Evolutionary conservation across 2,888 invertebrate species (phyloP), one percentile per base, ranked within the genome.

Genomic region (Caenorhabditis auriculariae): DNA sequence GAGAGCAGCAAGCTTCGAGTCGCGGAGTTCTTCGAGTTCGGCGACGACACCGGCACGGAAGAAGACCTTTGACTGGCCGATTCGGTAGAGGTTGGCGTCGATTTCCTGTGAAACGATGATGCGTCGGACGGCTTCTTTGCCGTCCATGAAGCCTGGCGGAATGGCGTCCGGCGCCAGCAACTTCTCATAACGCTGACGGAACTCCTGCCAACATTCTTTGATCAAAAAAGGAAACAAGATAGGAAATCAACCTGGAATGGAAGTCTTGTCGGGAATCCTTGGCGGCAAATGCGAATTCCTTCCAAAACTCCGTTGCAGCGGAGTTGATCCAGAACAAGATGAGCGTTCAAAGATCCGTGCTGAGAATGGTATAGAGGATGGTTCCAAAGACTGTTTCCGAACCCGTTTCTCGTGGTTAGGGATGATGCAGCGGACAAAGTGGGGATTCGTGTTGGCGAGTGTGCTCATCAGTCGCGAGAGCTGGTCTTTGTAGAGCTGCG

Each of bases 41-140:
- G 98, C 98, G 76, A 99, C 85, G 27, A 99, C 96, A 72, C 98
- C 98, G 69, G 96, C 95, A 66, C 98, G 88, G 88, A 99, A 96
- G 87, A 99, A 99, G 80, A 99, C 94, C 86, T 99, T 99, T 49
- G 95, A 95, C 85, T 96, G 96, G 48, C 98, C 98, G 60, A 99
- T 93, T 62, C 98, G 88, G 85, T 89, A 99, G 55, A 98, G 85
- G 84, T 95, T 96, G 43, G 90, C 89, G 83, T 99, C 96, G 60
- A 99, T 85, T 82, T 98, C 98, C 73, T 99, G 85, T 2, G 91
- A 91, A 82, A 90, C 89, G 76, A 98, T 94, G 84, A 80, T 79
- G n/a, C 66, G 60, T 42, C 95, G 95, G 84, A 94, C 95, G n/a
- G 96, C 96, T 83, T 96, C 95, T 86, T 96, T 98, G 48, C 98